Evolutionary conservation across 2,888 invertebrate genomes (phyloP), one percentile per base, ranked within the genome.

Genomic region (Drosophila cracens): DNA sequence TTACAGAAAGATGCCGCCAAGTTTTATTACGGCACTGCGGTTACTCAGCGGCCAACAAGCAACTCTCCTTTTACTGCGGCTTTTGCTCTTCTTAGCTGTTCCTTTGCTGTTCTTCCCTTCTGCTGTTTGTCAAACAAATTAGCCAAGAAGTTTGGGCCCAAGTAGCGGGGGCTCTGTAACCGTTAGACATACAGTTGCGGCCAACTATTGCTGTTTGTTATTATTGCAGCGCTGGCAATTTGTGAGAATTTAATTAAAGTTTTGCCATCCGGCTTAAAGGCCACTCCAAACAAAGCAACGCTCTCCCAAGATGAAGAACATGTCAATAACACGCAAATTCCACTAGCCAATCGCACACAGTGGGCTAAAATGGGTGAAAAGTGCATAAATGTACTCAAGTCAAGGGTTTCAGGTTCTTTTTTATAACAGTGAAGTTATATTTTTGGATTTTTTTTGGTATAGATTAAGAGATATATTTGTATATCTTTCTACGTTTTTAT

Each of bases 191-290:
- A 57, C 70, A 52, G 57, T 46, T 64, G 31, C 6, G 38, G 60
- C 77, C 77, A 84, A 80, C 84, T 80, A 64, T 80, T 79, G 67
- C 66, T 64, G 70, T 80, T 76, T 70, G 52, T 80, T 86, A 69
- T 76, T 76, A 34, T 13, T 54, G 77, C 69, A 60, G 63, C 62
- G 68, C 56, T 70, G 70, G 80, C 83, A 82, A 69, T 83, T 85
- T 80, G 52, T 65, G 76, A 72, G 75, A 80, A 85, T 85, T 85
- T 81, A 86, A 81, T 81, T 81, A 82, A 81, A 85, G 80, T 80
- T 82, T 69, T 53, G 54, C 53, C 72, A 71, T 71, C 36, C 71
- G 53, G 53, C 27, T 70, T 61, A 70, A 70, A 70, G 71, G 48
- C 34, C 49, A 27, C 36, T 53, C 40, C 31, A 21, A 33, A 13